phyloP scores from a whole-genome alignment of 2,113 vertebrate genomes.

The Camelus bactrianus region DNA sequence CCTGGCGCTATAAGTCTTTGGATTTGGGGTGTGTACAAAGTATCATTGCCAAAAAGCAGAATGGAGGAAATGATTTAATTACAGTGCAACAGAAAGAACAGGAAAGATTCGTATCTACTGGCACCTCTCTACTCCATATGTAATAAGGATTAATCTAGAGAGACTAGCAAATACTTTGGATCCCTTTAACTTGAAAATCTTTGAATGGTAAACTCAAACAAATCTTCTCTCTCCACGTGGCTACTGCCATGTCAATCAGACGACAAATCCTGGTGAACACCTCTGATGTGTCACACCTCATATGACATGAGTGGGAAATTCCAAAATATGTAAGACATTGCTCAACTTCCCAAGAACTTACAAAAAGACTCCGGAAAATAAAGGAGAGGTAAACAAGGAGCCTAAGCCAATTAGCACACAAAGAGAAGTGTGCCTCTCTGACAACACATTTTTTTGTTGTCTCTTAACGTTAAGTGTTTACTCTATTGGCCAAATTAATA shows the following conservation, averaged over 20 bases:
- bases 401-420: background rate
- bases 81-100: background rate
- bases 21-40: background rate
- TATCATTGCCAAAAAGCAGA: background rate
- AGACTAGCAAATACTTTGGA: background rate
- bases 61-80: background rate
- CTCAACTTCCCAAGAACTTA: constrained; percentile 52
- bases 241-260: background rate
- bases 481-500: background rate
- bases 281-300: background rate
- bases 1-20: background rate
- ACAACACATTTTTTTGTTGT: background rate
- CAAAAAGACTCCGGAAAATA: background rate
- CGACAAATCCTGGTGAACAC: background rate
- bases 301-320: background rate
- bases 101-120: background rate
- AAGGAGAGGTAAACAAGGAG: background rate
- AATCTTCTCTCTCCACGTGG: background rate
- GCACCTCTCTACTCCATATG: background rate
- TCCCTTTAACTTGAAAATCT: background rate
- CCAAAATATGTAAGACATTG: background rate
- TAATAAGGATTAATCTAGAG: background rate
- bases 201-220: background rate
- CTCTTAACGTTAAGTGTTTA: background rate
- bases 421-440: background rate